phyloP scores from a whole-genome alignment of 2,888 invertebrate genomes.

The Dugesia japonica region DNA sequence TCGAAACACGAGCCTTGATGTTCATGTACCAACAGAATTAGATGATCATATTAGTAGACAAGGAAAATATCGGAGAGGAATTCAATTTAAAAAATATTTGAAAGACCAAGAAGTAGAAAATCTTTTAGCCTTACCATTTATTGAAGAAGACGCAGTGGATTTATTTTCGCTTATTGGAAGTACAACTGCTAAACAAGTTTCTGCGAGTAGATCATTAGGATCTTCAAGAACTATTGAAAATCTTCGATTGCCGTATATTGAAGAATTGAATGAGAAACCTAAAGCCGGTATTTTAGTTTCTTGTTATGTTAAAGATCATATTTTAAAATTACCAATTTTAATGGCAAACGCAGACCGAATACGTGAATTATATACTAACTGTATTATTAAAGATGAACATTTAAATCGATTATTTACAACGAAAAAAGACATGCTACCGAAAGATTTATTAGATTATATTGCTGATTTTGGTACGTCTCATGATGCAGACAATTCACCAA shows the following conservation, averaged over 20 bases:
- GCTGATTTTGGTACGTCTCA: background rate
- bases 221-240: background rate
- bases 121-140: background rate
- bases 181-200: background rate
- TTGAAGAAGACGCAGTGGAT: background rate
- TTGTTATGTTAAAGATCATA: background rate
- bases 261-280: constrained; percentile 2
- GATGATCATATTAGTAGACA: background rate
- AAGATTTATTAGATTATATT: background rate
- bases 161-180: background rate
- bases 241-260: background rate
- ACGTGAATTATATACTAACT: background rate
- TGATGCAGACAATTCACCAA: background rate
- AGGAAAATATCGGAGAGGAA: background rate
- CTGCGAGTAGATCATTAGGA: background rate
- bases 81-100: background rate
- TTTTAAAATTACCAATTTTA: constrained; percentile 6
- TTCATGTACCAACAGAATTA: background rate
- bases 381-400: background rate
- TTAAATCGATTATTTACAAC: background rate
- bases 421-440: background rate
- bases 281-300: background rate
- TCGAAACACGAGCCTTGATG: background rate
- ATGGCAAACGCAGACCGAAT: background rate
- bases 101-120: constrained; percentile 1